These are phyloP conservation scores for Lampris incognitus DNA, from an alignment of 2,113 vertebrate species.

Conservation along the genomic window DNA sequence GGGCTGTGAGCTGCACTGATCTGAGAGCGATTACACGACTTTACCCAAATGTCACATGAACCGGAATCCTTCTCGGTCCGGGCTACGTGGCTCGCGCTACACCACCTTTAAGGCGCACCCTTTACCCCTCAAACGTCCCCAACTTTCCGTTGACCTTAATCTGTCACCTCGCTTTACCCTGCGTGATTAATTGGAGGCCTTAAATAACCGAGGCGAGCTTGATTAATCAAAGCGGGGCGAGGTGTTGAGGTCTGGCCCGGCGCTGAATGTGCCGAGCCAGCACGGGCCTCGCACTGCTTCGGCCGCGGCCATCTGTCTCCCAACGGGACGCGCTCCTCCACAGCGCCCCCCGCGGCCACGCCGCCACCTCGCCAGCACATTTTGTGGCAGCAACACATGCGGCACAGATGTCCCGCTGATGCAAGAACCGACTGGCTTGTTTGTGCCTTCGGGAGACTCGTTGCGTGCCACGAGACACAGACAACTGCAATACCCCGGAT, in stretches of 20 bases:
- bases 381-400: conserved; percentile 45
- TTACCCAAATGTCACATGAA: conserved; percentile 10
- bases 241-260: conserved; percentile 76
- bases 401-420: conserved; percentile 59
- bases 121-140: conserved; percentile 61
- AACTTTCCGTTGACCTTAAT: conserved; percentile 84
- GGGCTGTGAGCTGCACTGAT: conserved; percentile 22
- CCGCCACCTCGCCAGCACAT: conserved; percentile 64
- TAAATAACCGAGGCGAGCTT: conserved; percentile 81
- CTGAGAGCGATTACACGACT: neutral
- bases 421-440: conserved; percentile 21
- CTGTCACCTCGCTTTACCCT: conserved; percentile 75
- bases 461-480: too few species aligned
- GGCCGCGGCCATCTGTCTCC: conserved; percentile 83
- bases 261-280: conserved; percentile 81
- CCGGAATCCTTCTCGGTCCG: conserved; percentile 1
- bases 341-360: conserved; percentile 57
- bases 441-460: too few species aligned
- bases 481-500: too few species aligned
- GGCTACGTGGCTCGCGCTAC: conserved; percentile 26
- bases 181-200: conserved; percentile 83
- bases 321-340: conserved; percentile 67
- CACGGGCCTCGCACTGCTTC: conserved; percentile 70
- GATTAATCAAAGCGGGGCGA: conserved; percentile 80
- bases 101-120: conserved; percentile 44